phyloP scores from a whole-genome alignment of 2,797 vertebrate species.

The Tokudaia muenninki region DNA sequence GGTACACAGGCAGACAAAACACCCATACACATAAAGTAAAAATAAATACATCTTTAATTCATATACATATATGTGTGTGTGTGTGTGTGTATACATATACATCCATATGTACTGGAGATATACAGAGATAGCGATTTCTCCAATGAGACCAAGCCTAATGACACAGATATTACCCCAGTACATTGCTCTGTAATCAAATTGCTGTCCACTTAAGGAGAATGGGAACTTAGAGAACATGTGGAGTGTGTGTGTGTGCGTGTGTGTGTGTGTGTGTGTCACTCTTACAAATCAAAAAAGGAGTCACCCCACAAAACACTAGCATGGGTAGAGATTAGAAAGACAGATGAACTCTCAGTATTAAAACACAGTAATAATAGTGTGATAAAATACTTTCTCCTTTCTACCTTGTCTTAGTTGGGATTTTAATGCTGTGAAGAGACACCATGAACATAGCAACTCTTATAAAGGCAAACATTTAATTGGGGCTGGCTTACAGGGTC shows the following conservation, averaged over 20 bases:
- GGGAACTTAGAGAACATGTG: neutral
- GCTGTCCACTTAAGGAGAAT: neutral
- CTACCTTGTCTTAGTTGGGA: neutral
- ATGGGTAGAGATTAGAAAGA: neutral
- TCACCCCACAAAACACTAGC: neutral
- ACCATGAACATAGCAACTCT: neutral
- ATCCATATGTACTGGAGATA: no score
- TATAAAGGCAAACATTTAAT: neutral
- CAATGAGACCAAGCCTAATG: neutral
- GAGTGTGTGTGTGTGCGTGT: no score
- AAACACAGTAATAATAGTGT: neutral
- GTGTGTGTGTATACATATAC: no score
- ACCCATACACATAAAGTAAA: neutral
- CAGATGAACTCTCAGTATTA: neutral
- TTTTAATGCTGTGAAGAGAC: neutral
- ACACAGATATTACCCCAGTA: neutral
- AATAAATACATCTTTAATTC: neutral
- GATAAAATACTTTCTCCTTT: neutral
- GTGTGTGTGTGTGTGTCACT: neutral
- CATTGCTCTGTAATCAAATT: neutral
- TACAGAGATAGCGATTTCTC: neutral
- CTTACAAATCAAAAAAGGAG: neutral
- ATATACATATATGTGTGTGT: no score
- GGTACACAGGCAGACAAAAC: neutral
- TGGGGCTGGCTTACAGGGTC: neutral